phyloP scores from a whole-genome alignment of 2,888 invertebrate species.

The Pegoplata infirma region DNA sequence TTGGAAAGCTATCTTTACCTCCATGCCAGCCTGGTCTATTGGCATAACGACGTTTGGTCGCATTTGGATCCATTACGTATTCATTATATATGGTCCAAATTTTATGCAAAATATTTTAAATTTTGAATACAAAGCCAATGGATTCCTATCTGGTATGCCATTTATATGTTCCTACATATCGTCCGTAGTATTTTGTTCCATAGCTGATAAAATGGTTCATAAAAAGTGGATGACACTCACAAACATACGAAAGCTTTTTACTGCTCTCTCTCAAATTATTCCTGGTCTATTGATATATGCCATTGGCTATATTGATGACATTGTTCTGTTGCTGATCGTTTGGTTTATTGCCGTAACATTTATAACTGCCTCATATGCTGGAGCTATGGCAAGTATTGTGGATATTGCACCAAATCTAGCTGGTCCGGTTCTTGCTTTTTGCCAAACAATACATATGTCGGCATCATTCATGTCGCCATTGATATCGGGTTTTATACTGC shows the following conservation, averaged over 20 bases:
- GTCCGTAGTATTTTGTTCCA: constrained; percentile 84
- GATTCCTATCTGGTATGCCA: constrained; percentile 83
- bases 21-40: constrained; percentile 84
- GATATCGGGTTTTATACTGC: constrained; percentile 81
- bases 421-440: constrained; percentile 85
- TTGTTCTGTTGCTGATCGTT: constrained; percentile 80
- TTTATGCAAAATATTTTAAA: constrained; percentile 85
- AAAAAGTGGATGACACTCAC: constrained; percentile 81
- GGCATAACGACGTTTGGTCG: constrained; percentile 86
- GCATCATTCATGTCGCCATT: constrained; percentile 85
- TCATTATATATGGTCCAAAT: constrained; percentile 84
- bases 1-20: constrained; percentile 82
- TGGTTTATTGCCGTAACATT: constrained; percentile 86
- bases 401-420: constrained; percentile 89
- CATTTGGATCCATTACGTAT: constrained; percentile 86
- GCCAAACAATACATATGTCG: constrained; percentile 88
- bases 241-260: constrained; percentile 84
- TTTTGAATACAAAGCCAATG: constrained; percentile 85
- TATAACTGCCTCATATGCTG: constrained; percentile 86
- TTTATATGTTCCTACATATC: constrained; percentile 85
- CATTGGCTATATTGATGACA: constrained; percentile 83
- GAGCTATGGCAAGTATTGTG: constrained; percentile 87
- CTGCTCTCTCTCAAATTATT: constrained; percentile 84
- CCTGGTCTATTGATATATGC: constrained; percentile 82
- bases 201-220: constrained; percentile 82